A percentile compares a stretch with the other conserved stretches of the same genome.
phyloP scores from a whole-genome alignment of 2,113 vertebrate genomes.

The Lepus timidus region DNA sequence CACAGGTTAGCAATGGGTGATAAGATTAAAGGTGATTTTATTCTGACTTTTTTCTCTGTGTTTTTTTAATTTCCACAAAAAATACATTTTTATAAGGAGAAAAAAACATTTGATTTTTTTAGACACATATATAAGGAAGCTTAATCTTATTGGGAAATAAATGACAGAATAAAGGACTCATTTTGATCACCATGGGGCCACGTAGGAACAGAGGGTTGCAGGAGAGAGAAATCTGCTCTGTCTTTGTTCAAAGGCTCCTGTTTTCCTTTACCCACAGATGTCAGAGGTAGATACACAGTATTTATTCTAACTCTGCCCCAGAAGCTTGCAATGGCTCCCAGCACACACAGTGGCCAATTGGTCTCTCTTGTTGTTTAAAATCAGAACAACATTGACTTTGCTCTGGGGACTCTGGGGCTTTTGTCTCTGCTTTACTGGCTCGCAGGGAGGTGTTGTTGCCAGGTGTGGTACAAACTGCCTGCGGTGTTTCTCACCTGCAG shows the following conservation, averaged over 20 bases:
- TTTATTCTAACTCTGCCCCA: neutral
- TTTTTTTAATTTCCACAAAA: neutral
- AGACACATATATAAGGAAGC: neutral
- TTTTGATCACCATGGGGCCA: neutral
- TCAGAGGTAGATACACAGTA: neutral
- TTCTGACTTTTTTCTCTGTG: neutral
- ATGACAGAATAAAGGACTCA: neutral
- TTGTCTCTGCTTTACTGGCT: neutral
- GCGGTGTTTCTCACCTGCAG: neutral
- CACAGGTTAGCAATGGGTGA: neutral
- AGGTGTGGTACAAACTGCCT: neutral
- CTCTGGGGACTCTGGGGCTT: neutral
- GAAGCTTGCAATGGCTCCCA: neutral
- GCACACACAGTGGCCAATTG: neutral
- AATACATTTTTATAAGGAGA: slow-evolving; percentile 4
- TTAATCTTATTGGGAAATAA: neutral
- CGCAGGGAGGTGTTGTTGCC: neutral
- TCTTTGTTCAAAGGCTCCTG: neutral
- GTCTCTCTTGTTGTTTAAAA: neutral
- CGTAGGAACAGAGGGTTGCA: neutral
- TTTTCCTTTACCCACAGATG: neutral
- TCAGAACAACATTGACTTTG: neutral
- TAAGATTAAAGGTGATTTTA: neutral
- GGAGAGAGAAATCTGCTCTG: neutral
- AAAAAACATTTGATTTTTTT: slow-evolving; percentile 11